Conservation (phyloP, 1,140 invertebrate species). For the Branchinecta lindahli region DNA sequence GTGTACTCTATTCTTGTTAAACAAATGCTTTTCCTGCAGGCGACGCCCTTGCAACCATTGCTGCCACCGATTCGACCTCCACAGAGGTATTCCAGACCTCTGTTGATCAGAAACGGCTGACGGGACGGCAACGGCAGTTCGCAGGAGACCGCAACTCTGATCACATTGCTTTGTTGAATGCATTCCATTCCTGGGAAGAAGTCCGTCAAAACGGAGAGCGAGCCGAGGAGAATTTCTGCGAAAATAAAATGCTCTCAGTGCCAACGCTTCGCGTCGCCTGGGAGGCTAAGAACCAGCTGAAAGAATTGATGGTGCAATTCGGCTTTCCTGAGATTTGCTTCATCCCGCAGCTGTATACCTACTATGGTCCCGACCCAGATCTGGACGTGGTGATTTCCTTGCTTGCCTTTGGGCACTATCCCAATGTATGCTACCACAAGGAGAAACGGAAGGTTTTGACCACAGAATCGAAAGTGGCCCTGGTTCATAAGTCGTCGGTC, state of each 20-base stretch:
- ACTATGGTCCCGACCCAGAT: slow-evolving; percentile 51
- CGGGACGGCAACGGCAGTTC: slow-evolving; percentile 59
- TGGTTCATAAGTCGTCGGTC: slow-evolving; percentile 93
- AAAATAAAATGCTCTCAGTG: slow-evolving; percentile 70
- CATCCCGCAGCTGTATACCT: slow-evolving; percentile 25
- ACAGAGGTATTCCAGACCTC: slow-evolving; percentile 65
- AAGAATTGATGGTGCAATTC: slow-evolving; percentile 57
- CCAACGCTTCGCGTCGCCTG: slow-evolving; percentile 73
- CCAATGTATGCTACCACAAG: slow-evolving; percentile 89
- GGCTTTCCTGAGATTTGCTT: slow-evolving; percentile 76
- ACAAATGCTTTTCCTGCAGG: slow-evolving; percentile 35
- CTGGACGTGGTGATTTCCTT: slow-evolving; percentile 72
- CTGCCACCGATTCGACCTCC: slow-evolving; percentile 80
- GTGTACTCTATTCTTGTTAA: too few species aligned
- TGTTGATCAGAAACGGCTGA: slow-evolving; percentile 41
- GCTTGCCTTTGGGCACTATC: slow-evolving; percentile 79
- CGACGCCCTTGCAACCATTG: slow-evolving; percentile 78
- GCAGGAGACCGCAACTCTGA: slow-evolving; percentile 76
- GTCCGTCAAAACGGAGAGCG: slow-evolving; percentile 55
- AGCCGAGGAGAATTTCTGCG: slow-evolving; percentile 69
- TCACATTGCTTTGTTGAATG: slow-evolving; percentile 85
- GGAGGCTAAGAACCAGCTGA: slow-evolving; percentile 82
- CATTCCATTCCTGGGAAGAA: slow-evolving; percentile 74
- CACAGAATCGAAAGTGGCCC: slow-evolving; percentile 78
- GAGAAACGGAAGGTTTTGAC: slow-evolving; percentile 91